Base-by-base conservation (phyloP, 2,113 vertebrate species). In the Euleptes europaea region DNA sequence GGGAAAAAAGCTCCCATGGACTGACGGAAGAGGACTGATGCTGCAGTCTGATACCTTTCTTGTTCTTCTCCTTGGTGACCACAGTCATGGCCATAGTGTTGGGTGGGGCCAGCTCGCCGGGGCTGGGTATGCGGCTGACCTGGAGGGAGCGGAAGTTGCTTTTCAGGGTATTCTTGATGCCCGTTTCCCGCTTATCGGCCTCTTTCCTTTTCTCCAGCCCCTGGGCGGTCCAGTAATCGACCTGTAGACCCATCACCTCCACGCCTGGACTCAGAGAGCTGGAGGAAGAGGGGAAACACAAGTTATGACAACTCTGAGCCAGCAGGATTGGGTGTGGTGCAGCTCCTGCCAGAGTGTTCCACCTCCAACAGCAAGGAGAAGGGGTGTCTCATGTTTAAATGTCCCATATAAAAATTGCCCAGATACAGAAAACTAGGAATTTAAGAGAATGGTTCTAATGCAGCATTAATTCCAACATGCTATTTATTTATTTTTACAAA, bases 61-160 rank as follows among this genome's bases (percentile, higher is more conserved):
- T 97, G 90, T 98, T 98, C 88, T 98, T 98, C 95, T 98, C 98
- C 95, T 98, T 98, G 91, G 97, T 98, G 93, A 98, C 98, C 12
- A 98, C 97, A 0, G 98, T 98, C 98, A 98, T 98, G 93, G 97
- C 96, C 98, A 98, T 98, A 93, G 97, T 97, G 87, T 95, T 97
- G 0, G 97, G 97, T 3, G 98, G 92, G 26, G 95, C 96, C 85
- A 97, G 95, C 70, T 98, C 98, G 65, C 98, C 98, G 0, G 97
- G 95, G 11, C 95, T 90, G 2, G 97, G 97, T 63, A 98, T 95
- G 47, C 98, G 97, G 93, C 97, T 98, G 94, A 98, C 98, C 92
- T 98, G 98, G 66, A 98, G 96, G 0, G 98, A 98, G 87, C 98
- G 97, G 96, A 98, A 98, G 94, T 98, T 98, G 92, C 97, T 98